phyloP scores from a whole-genome alignment of 2,113 vertebrate genomes.

The Gallinago media region DNA sequence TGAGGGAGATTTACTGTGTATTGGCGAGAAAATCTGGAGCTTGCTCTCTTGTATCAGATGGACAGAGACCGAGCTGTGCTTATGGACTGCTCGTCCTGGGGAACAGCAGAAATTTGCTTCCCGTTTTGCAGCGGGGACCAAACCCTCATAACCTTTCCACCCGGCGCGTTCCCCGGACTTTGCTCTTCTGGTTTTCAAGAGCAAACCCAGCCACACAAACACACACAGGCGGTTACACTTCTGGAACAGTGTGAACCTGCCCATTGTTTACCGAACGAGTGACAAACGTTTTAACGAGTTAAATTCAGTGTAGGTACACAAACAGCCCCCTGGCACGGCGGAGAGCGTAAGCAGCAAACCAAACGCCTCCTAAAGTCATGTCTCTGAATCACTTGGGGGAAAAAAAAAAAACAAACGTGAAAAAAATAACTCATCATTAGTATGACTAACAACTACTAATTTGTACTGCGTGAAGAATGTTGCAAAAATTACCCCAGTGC shows the following conservation, averaged over 20 bases:
- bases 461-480: not conserved
- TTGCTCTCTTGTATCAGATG: not conserved
- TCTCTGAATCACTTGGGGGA: not conserved
- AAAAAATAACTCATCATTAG: not conserved
- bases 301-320: not conserved
- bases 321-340: fast-evolving
- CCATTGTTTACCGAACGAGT: not conserved
- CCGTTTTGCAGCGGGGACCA: not conserved
- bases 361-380: not conserved
- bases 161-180: not conserved
- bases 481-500: fast-evolving
- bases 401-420: too few relatives aligned
- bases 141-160: not conserved
- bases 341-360: not conserved
- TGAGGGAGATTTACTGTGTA: not conserved
- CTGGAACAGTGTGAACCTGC: not conserved
- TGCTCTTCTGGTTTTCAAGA: not conserved
- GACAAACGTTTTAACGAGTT: not conserved
- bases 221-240: not conserved
- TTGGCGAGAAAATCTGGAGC: not conserved
- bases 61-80: not conserved
- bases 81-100: not conserved
- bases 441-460: not conserved
- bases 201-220: not conserved
- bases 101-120: not conserved